A percentile compares a stretch with the other conserved stretches of the same genome.
Evolutionary conservation across 2,797 vertebrate species (phyloP).

Genomic region (Rhinogobio ventralis): DNA sequence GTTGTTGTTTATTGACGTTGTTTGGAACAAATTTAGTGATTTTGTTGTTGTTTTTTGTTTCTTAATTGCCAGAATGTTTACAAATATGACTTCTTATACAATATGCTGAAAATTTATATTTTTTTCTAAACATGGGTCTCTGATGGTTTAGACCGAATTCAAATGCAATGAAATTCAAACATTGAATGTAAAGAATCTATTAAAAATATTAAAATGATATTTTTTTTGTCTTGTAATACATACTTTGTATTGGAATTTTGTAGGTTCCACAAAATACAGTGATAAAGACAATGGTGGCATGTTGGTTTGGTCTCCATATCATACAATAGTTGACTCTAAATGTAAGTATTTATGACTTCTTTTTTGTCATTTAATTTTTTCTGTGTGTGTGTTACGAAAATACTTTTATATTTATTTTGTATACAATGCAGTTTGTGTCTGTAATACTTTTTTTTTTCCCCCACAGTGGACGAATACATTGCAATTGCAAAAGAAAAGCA

Average conservation of each 20-base stretch:
- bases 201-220: not conserved
- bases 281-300: constrained; percentile 96
- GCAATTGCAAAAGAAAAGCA: constrained; percentile 98
- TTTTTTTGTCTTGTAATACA: not conserved
- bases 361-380: constrained; percentile 49
- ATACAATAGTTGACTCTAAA: constrained; percentile 89
- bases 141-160: too few relatives aligned
- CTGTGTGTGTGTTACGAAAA: not conserved
- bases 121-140: too few relatives aligned
- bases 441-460: not conserved
- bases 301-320: constrained; percentile 97
- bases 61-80: not conserved
- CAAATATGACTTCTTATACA: not conserved
- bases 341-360: constrained; percentile 80
- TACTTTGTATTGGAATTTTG: constrained; percentile 9
- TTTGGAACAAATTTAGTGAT: too few relatives aligned
- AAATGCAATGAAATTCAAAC: not conserved
- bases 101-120: not conserved
- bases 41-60: not conserved
- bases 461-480: constrained; percentile 97
- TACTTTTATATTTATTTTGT: not conserved
- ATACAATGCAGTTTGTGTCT: not conserved
- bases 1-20: not conserved
- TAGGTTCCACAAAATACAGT: constrained; percentile 90
- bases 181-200: not conserved